Percentiles rank a stretch among this genome's conserved stretches.
Conservation (phyloP, 1,140 invertebrate genomes). For the Anthonomus grandis region DNA sequence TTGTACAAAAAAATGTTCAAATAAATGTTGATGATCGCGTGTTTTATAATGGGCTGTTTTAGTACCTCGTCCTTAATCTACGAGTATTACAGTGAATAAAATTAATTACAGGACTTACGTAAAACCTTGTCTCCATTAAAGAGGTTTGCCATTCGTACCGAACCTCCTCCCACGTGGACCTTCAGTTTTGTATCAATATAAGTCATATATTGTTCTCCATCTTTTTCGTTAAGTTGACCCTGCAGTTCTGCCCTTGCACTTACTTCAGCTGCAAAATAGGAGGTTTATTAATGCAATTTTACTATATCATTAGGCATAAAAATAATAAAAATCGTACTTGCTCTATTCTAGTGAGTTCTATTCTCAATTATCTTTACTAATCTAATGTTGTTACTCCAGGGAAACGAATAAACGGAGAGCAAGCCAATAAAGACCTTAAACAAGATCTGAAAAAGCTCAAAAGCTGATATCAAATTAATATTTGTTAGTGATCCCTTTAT, state of each 20-base stretch:
- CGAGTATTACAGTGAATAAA: neutral
- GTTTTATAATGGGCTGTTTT: too few relatives aligned
- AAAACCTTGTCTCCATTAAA: constrained; percentile 60
- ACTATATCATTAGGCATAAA: too few relatives aligned
- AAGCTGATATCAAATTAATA: too few relatives aligned
- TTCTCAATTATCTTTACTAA: too few relatives aligned
- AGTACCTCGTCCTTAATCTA: neutral
- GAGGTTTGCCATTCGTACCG: constrained; percentile 59
- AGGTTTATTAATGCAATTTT: neutral
- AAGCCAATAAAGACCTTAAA: too few relatives aligned
- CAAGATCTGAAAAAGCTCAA: too few relatives aligned
- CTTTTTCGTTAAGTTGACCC: constrained; percentile 47
- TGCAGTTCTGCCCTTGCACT: constrained; percentile 53
- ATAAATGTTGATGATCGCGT: too few relatives aligned
- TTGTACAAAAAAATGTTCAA: too few relatives aligned
- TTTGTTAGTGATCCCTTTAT: too few relatives aligned
- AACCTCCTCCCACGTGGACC: constrained; percentile 57
- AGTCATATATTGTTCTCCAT: constrained; percentile 55
- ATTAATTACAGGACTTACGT: constrained; percentile 39
- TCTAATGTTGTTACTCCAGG: too few relatives aligned
- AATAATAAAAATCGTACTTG: neutral
- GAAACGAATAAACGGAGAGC: too few relatives aligned
- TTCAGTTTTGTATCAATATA: constrained; percentile 54
- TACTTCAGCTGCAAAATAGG: constrained; percentile 54
- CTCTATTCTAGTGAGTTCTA: too few relatives aligned